Conservation (phyloP, 2,888 invertebrate species). For the Achlya flavicornis region DNA sequence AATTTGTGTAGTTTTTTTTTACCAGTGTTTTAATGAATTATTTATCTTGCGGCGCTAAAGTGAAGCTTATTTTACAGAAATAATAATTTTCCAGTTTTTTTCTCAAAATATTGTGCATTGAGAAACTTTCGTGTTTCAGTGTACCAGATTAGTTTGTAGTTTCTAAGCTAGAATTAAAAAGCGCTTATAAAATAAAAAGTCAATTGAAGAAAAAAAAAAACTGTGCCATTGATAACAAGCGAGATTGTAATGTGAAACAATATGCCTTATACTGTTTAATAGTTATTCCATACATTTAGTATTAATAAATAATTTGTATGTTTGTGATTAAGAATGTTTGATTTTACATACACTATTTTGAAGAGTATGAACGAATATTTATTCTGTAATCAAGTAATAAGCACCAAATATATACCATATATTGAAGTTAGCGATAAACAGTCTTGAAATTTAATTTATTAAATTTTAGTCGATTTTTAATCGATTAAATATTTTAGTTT, state of each 20-base stretch:
- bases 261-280: constrained; percentile 7
- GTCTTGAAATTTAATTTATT: background rate
- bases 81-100: constrained; percentile 2
- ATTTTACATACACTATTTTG: background rate
- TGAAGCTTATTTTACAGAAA: background rate
- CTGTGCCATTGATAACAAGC: constrained; percentile 4
- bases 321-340: constrained; percentile 2
- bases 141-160: background rate
- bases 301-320: constrained; percentile 1
- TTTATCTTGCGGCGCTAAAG: background rate
- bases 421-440: background rate
- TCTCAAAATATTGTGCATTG: background rate
- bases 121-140: background rate
- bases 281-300: constrained; percentile 6
- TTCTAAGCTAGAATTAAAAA: constrained; percentile 5
- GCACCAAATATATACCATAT: background rate
- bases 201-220: background rate
- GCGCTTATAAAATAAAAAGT: background rate
- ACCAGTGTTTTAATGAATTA: background rate
- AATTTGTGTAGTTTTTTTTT: background rate
- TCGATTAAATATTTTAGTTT: background rate
- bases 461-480: constrained; percentile 1
- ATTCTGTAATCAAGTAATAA: background rate
- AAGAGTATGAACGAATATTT: background rate
- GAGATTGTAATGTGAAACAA: constrained; percentile 6